Base-by-base conservation (phyloP, 2,113 vertebrate genomes). In the Sylvietta virens region DNA sequence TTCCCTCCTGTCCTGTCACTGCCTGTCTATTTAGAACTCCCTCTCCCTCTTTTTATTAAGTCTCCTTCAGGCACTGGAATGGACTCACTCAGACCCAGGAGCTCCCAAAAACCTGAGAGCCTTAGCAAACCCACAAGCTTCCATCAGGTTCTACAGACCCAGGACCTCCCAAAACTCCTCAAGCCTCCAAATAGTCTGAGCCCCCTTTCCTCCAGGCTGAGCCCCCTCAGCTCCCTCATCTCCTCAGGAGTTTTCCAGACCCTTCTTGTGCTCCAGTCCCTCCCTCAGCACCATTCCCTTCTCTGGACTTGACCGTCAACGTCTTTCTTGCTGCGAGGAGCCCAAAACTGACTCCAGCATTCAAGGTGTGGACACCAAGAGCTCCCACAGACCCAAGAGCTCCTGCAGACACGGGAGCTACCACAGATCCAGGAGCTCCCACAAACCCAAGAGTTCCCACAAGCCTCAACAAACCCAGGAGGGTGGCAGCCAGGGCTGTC, bases 271-370 rank as follows among this genome's bases (percentile, higher is more conserved):
- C 57, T 80, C 16, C 40, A 64, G 13, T 9, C n/a, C 24, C 54
- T 62, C 42, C 20, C 8, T 9, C 16, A 76, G 35, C 16, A 35
- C 37, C 14, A 4, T 15, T 28, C 26, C 37, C 23, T 45, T 37
- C 53, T n/a, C 53, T 18, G 7, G n/a, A 67, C 6, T 26, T 20
- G 9, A 39, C 51, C 39, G 28, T 60, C n/a, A 12, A 6, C 1
- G 6, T 24, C 31, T 6, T 21, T 31, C 11, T 33, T 42, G 37
- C 27, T 24, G 15, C 0, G 0, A 74, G 15, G 16, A 37, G 19
- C 44, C 22, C 15, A 44, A 17, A 81, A 28, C 31, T 13, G 15
- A 45, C 20, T 8, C 60, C 45, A 74, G 15, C 33, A 45, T 1
- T 39, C 33, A 24, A 24, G 23, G 7, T 33, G 14, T 20, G 27